Percentiles rank a stretch among this genome's conserved stretches.
Conservation (phyloP, 2,113 vertebrate species). For the Polyodon spathula region DNA sequence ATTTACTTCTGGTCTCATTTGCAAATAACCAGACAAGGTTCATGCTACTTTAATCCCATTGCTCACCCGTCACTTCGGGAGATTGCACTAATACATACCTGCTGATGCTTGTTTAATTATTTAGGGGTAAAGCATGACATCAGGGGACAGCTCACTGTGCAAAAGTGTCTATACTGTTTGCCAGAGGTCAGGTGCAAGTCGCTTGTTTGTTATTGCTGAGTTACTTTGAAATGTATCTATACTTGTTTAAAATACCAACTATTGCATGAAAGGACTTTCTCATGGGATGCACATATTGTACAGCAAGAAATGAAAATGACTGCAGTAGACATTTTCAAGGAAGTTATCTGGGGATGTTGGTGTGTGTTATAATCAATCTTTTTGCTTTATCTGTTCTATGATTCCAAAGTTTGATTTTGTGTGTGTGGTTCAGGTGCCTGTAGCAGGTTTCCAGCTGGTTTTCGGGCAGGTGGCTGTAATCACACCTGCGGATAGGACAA, state of each 20-base stretch:
- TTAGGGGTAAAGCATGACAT: constrained; percentile 7
- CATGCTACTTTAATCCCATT: too few relatives aligned
- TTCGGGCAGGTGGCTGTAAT: neutral
- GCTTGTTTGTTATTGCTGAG: neutral
- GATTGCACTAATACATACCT: neutral
- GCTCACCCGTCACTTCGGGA: neutral
- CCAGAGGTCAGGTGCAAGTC: neutral
- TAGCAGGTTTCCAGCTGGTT: neutral
- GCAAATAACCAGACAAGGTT: too few relatives aligned
- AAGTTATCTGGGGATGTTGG: too few relatives aligned
- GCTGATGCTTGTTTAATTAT: constrained; percentile 10
- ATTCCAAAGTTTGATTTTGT: too few relatives aligned
- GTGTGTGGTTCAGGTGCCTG: neutral
- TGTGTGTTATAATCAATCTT: too few relatives aligned
- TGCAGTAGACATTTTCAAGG: too few relatives aligned
- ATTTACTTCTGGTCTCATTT: too few relatives aligned
- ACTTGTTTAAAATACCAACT: neutral
- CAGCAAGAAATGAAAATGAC: too few relatives aligned
- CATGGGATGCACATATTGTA: too few relatives aligned
- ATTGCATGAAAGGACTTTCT: neutral
- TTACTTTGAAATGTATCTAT: neutral
- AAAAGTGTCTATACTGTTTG: neutral
- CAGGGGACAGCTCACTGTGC: neutral
- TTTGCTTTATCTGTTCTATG: too few relatives aligned
- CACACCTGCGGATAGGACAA: neutral